phyloP scores from a whole-genome alignment of 2,113 vertebrate species.

The Sciurus niger region DNA sequence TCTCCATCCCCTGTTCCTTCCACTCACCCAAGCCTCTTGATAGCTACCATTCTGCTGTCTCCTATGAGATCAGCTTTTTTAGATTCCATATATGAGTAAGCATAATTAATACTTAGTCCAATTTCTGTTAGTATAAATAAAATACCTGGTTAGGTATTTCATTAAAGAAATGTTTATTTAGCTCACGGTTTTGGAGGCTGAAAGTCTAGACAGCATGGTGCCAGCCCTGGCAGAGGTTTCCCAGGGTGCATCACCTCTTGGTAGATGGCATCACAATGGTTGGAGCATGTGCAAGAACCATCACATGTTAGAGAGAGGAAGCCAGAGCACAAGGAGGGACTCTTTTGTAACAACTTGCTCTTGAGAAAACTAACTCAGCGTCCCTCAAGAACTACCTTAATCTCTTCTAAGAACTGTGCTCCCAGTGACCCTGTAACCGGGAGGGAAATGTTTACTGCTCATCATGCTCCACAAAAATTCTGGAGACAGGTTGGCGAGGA shows the following conservation, averaged over 20 bases:
- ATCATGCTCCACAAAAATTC: too few relatives aligned
- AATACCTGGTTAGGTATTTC: not conserved
- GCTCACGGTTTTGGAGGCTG: too few relatives aligned
- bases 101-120: not conserved
- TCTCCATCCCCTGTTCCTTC: not conserved
- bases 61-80: not conserved
- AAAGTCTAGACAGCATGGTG: not conserved
- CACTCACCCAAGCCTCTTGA: too few relatives aligned
- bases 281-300: not conserved
- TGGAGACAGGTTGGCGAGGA: too few relatives aligned
- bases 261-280: not conserved
- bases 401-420: too few relatives aligned
- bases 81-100: not conserved
- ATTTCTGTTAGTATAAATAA: not conserved
- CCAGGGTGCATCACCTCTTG: not conserved
- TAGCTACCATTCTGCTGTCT: too few relatives aligned
- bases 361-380: not conserved
- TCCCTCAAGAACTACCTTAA: not conserved
- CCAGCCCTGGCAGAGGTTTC: not conserved
- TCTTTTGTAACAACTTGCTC: not conserved
- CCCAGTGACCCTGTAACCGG: too few relatives aligned
- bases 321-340: not conserved
- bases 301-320: not conserved
- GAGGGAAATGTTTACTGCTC: too few relatives aligned
- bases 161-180: too few relatives aligned